Evolutionary conservation across 2,113 vertebrate species (phyloP).

Genomic region (Myodes glareolus): DNA sequence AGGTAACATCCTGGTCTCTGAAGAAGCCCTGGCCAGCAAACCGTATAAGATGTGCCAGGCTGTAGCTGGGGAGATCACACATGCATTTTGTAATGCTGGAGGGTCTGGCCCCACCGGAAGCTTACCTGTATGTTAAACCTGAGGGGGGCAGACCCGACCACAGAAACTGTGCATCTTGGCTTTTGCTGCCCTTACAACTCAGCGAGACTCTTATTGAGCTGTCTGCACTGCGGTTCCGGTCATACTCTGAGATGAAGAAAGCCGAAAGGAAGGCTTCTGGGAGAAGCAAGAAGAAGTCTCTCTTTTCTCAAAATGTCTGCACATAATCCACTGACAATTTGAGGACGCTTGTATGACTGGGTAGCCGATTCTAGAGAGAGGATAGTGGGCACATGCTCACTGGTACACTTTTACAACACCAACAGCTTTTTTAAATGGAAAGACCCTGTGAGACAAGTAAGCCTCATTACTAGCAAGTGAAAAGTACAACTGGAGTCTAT

Average conservation of each 20-base stretch:
- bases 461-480: background rate
- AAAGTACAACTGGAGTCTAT: background rate
- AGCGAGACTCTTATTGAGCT: background rate
- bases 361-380: background rate
- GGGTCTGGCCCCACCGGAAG: background rate
- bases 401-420: background rate
- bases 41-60: background rate
- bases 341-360: background rate
- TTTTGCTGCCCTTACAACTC: background rate
- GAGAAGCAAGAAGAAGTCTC: background rate
- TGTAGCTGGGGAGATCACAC: background rate
- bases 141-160: background rate
- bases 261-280: constrained; percentile 8
- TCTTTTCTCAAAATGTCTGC: background rate
- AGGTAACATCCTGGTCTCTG: background rate
- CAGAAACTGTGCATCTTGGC: background rate
- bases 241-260: background rate
- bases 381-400: background rate
- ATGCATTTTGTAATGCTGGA: background rate
- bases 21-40: constrained; percentile 7
- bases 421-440: background rate
- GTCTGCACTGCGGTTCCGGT: background rate
- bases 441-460: background rate
- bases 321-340: background rate
- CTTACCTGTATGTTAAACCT: background rate